Percentiles rank a stretch among this genome's conserved stretches.
These are phyloP conservation scores for Trachurus trachurus DNA, from an alignment of 2,797 vertebrate genomes.

Conservation along the genomic window DNA sequence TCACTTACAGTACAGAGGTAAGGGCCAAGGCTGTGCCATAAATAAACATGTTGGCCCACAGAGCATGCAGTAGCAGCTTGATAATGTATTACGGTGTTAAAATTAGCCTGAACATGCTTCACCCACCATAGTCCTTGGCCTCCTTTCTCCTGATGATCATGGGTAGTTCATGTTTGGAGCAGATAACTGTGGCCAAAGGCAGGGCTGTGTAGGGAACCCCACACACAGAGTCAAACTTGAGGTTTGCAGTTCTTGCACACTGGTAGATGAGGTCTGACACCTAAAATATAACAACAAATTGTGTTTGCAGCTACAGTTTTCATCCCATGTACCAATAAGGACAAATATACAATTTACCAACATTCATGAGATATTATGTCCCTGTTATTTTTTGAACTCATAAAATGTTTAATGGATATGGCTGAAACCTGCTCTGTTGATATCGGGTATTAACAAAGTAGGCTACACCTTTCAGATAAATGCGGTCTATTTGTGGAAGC, in stretches of 20 bases:
- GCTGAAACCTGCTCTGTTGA: neutral
- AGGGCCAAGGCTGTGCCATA: neutral
- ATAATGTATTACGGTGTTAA: neutral
- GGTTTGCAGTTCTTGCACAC: conserved; percentile 71
- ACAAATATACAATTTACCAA: neutral
- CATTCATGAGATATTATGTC: neutral
- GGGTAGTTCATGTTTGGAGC: conserved; percentile 86
- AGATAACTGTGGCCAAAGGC: conserved; percentile 92
- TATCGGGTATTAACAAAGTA: too few relatives aligned
- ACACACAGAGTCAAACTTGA: conserved; percentile 88
- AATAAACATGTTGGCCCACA: neutral
- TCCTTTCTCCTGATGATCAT: conserved; percentile 97
- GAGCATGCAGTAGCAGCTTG: neutral
- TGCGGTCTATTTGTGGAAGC: too few relatives aligned
- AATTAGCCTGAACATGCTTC: neutral
- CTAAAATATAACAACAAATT: conserved; percentile 68
- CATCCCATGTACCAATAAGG: too few relatives aligned
- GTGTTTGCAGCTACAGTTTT: neutral
- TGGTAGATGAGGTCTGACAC: conserved; percentile 89
- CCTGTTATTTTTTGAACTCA: neutral
- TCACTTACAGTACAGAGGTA: too few relatives aligned
- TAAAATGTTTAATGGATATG: neutral
- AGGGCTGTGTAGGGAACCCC: conserved; percentile 96
- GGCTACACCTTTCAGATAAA: too few relatives aligned
- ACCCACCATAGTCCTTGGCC: conserved; percentile 92